These are phyloP conservation scores for Actinostola sp. DNA, from an alignment of 92 coral and sea anemone species.

Conservation along the genomic window DNA sequence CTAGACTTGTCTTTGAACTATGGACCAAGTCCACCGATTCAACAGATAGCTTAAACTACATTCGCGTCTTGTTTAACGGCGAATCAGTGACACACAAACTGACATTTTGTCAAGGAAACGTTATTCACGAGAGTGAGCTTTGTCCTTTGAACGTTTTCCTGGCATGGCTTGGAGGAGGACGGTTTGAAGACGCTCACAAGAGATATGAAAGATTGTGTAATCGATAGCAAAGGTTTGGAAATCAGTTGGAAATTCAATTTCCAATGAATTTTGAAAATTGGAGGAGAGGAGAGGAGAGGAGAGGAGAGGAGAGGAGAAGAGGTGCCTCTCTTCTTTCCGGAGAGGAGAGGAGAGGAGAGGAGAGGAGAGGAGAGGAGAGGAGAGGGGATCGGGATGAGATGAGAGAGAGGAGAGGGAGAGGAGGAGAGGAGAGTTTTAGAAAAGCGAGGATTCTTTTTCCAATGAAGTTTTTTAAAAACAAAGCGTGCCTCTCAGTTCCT, in stretches of 20 bases:
- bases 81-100: slow-evolving; percentile 69
- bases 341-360: no score
- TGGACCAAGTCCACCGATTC: slow-evolving; percentile 50
- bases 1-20: slow-evolving; percentile 86
- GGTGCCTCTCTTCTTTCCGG: no score
- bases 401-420: no score
- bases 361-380: no score
- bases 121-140: slow-evolving; percentile 56
- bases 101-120: slow-evolving; percentile 65
- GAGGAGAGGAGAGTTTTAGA: no score
- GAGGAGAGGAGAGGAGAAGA: no score
- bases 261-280: no score
- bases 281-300: no score
- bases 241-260: neutral
- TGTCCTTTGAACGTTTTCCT: slow-evolving; percentile 79
- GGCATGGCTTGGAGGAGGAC: slow-evolving; percentile 51
- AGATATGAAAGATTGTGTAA: slow-evolving; percentile 27
- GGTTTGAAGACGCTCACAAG: slow-evolving; percentile 3
- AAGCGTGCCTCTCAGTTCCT: no score
- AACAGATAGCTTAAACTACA: neutral
- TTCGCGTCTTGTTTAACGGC: slow-evolving; percentile 84
- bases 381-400: no score
- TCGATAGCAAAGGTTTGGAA: neutral
- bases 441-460: no score
- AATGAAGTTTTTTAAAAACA: no score